phyloP scores from a whole-genome alignment of 1,140 invertebrate species.

The Apis dorsata region DNA sequence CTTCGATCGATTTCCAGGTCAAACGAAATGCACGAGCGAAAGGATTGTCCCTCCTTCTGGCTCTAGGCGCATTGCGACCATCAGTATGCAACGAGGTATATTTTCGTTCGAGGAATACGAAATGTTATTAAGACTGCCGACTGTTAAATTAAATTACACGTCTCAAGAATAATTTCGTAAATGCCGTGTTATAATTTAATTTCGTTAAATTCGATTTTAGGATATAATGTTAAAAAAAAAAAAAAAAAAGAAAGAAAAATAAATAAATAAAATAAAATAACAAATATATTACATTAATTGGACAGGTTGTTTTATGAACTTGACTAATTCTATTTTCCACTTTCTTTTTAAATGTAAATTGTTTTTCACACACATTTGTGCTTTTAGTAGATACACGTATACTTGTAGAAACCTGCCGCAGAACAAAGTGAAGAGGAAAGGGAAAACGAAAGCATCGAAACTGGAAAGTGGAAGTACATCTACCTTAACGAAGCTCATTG shows the following conservation, averaged over 20 bases:
- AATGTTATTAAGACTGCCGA: background rate
- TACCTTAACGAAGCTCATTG: constrained; percentile 40
- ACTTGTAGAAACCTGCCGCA: background rate
- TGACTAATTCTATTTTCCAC: background rate
- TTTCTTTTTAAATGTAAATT: background rate
- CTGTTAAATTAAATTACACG: background rate
- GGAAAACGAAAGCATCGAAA: constrained; percentile 27
- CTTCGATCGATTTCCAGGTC: constrained; percentile 56
- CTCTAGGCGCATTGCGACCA: constrained; percentile 6
- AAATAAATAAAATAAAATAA: background rate
- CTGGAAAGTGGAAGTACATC: constrained; percentile 21
- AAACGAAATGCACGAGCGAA: constrained; percentile 45
- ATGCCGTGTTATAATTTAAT: background rate
- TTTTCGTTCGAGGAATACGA: constrained; percentile 26
- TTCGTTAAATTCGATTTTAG: background rate
- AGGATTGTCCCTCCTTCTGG: constrained; percentile 34
- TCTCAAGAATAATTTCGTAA: background rate
- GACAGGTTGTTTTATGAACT: background rate
- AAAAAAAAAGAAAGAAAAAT: background rate
- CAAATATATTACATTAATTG: too few relatives aligned
- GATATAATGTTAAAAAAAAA: too few relatives aligned
- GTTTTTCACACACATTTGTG: background rate
- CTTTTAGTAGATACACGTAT: background rate
- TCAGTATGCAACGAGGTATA: constrained; percentile 23
- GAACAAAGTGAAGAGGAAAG: background rate